These are phyloP conservation scores for Pelodytes ibericus DNA, from an alignment of 2,797 vertebrate genomes.

Conservation along the genomic window DNA sequence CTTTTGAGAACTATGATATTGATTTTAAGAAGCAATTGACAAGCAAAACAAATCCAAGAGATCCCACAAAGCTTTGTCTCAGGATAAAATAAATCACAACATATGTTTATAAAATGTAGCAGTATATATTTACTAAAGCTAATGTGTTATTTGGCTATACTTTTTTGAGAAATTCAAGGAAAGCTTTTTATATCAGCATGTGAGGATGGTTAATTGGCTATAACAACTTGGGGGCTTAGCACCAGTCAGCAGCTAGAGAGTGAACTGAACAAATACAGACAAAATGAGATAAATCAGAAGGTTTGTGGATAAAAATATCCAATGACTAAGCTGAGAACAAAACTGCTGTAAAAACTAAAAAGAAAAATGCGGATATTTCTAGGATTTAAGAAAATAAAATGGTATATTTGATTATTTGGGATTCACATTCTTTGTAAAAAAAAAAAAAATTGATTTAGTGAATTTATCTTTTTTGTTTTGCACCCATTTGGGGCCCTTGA, in stretches of 20 bases:
- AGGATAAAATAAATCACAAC: conserved; percentile 59
- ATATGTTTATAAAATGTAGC: conserved; percentile 53
- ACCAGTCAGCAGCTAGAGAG: conserved; percentile 53
- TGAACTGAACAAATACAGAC: conserved; percentile 59
- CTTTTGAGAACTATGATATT: neutral
- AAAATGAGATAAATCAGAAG: conserved; percentile 55
- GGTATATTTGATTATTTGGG: neutral
- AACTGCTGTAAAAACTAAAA: too few species aligned
- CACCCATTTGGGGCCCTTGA: too few species aligned
- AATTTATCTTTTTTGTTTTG: too few species aligned
- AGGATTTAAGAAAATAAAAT: neutral
- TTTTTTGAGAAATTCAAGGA: conserved; percentile 51
- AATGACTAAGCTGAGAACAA: conserved; percentile 29
- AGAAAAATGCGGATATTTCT: neutral
- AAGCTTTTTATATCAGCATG: conserved; percentile 55
- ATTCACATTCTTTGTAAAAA: neutral
- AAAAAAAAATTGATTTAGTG: too few species aligned
- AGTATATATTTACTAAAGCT: conserved; percentile 61
- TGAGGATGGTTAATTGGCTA: conserved; percentile 67
- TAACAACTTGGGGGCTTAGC: conserved; percentile 57
- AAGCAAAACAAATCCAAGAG: conserved; percentile 6
- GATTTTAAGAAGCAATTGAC: conserved; percentile 8
- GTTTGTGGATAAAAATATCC: conserved; percentile 55
- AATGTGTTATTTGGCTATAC: conserved; percentile 60
- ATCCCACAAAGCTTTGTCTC: neutral